Percentiles rank a stretch among this genome's conserved stretches.
Conservation (phyloP, 2,888 invertebrate genomes). For the Enchytraeus crypticus region DNA sequence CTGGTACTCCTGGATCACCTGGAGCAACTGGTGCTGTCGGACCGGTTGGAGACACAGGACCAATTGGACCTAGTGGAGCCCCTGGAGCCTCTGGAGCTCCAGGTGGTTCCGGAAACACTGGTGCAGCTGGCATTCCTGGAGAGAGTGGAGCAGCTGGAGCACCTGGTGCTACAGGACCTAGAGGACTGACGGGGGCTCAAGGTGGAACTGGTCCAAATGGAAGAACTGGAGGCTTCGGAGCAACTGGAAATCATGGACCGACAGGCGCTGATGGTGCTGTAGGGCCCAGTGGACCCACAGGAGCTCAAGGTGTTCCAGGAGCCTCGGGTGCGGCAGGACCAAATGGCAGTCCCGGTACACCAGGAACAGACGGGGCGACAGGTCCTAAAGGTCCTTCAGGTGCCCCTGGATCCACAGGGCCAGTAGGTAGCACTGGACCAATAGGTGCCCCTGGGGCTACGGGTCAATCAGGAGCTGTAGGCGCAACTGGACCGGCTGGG, state of each 20-base stretch:
- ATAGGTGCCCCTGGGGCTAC: slow-evolving; percentile 14
- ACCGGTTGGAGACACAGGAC: slow-evolving; percentile 19
- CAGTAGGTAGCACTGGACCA: slow-evolving; percentile 15
- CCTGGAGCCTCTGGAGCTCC: slow-evolving; percentile 13
- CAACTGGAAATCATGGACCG: slow-evolving; percentile 6
- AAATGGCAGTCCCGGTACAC: slow-evolving; percentile 52
- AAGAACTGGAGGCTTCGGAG: slow-evolving; percentile 17
- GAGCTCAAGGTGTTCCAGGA: slow-evolving; percentile 46
- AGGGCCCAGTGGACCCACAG: slow-evolving; percentile 8
- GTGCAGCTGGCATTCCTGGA: slow-evolving; percentile 6
- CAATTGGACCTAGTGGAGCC: slow-evolving; percentile 6
- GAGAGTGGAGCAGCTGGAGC: not conserved
- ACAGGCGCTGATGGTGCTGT: not conserved
- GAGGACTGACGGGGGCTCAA: slow-evolving; percentile 8
- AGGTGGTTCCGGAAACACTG: slow-evolving; percentile 12
- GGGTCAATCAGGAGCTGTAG: slow-evolving; percentile 31
- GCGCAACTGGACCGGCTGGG: slow-evolving; percentile 11
- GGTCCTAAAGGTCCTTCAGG: slow-evolving; percentile 13
- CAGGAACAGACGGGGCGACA: slow-evolving; percentile 32
- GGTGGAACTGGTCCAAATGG: slow-evolving; percentile 21
- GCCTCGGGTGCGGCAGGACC: slow-evolving; percentile 10
- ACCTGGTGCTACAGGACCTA: slow-evolving; percentile 8
- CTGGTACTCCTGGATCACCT: not conserved
- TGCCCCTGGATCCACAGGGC: slow-evolving; percentile 15
- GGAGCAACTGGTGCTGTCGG: slow-evolving; percentile 13